These are phyloP conservation scores for Cantharis lateralis DNA, from an alignment of 2,888 invertebrate species.

Conservation along the genomic window DNA sequence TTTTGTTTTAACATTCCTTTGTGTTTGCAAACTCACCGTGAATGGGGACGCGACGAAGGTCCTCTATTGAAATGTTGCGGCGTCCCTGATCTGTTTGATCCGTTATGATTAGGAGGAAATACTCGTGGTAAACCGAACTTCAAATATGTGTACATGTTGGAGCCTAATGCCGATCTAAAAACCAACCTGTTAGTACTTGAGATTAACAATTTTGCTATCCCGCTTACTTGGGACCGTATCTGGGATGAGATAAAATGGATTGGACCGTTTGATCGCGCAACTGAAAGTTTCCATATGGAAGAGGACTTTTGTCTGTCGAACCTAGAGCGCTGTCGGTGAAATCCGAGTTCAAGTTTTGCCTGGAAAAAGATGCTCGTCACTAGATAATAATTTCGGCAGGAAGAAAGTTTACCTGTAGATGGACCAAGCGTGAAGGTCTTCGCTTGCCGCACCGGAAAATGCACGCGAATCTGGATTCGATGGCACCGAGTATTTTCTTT, in stretches of 20 bases:
- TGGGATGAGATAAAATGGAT: constrained; percentile 85
- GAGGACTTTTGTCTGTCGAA: constrained; percentile 88
- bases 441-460: constrained; percentile 81
- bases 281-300: constrained; percentile 94
- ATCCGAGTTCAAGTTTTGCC: constrained; percentile 93
- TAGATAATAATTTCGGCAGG: neutral
- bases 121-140: constrained; percentile 93
- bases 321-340: constrained; percentile 94
- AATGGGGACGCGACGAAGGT: constrained; percentile 58
- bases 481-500: constrained; percentile 87
- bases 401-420: constrained; percentile 75
- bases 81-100: constrained; percentile 70
- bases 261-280: constrained; percentile 91
- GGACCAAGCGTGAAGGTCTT: constrained; percentile 95
- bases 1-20: neutral
- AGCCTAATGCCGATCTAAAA: constrained; percentile 78
- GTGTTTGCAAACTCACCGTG: constrained; percentile 49
- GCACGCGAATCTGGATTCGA: constrained; percentile 74
- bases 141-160: constrained; percentile 91
- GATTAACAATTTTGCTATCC: neutral
- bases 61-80: constrained; percentile 57
- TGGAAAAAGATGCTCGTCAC: constrained; percentile 51
- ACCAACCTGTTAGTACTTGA: neutral
- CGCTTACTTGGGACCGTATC: constrained; percentile 87
- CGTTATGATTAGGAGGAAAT: constrained; percentile 81